These are phyloP conservation scores for Proctacanthus coquilletti DNA, from an alignment of 1,140 invertebrate genomes.

Conservation along the genomic window DNA sequence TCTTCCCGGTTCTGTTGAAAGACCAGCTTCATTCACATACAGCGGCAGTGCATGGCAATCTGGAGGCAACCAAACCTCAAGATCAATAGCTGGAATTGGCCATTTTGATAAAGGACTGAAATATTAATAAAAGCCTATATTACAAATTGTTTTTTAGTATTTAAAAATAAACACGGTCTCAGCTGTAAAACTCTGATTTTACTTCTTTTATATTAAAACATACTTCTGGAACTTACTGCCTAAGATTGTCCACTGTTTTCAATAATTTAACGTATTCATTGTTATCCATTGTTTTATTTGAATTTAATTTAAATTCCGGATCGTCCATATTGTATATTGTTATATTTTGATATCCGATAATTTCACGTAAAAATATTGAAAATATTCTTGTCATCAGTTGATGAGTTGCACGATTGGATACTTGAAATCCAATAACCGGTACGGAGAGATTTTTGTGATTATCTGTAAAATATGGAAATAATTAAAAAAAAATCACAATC, in stretches of 20 bases:
- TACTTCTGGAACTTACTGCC: slow-evolving; percentile 3
- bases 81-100: slow-evolving; percentile 48
- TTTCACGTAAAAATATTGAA: slow-evolving; percentile 44
- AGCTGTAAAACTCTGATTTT: too few relatives aligned
- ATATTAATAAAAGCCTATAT: not conserved
- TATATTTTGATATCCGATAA: slow-evolving; percentile 44
- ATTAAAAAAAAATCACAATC: too few relatives aligned
- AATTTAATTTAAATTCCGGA: slow-evolving; percentile 8
- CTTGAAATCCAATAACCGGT: slow-evolving; percentile 33
- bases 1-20: slow-evolving; percentile 41
- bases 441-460: too few relatives aligned
- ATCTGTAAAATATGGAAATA: too few relatives aligned
- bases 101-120: slow-evolving; percentile 20
- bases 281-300: not conserved
- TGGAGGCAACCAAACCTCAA: slow-evolving; percentile 52
- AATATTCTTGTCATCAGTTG: slow-evolving; percentile 44
- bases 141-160: not conserved
- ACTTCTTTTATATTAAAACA: slow-evolving; percentile 8
- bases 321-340: slow-evolving; percentile 33
- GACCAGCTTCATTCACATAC: slow-evolving; percentile 19
- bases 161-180: too few relatives aligned
- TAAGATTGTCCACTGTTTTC: slow-evolving; percentile 21
- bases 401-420: slow-evolving; percentile 40
- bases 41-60: slow-evolving; percentile 34
- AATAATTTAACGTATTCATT: slow-evolving; percentile 5